Evolutionary conservation across 2,113 vertebrate genomes (phyloP).

Genomic region (Thunnus maccoyii): DNA sequence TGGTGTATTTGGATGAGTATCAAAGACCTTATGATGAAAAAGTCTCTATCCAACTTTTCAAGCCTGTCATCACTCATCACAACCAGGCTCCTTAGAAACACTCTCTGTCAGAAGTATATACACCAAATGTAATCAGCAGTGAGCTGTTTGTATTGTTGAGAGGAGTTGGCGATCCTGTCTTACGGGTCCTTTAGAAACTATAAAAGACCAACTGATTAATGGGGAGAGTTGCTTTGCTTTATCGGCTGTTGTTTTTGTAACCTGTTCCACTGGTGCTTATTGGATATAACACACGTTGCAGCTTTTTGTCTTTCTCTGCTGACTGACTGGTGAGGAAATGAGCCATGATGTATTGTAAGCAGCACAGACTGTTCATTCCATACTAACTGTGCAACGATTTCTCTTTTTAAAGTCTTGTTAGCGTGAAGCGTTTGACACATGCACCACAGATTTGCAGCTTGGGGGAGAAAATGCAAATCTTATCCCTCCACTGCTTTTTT

Average conservation of each 20-base stretch:
- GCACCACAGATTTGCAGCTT: conserved; percentile 21
- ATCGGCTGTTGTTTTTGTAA: conserved; percentile 3
- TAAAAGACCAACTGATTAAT: neutral
- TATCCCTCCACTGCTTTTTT: neutral
- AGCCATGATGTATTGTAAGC: neutral
- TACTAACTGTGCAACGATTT: neutral
- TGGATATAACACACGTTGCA: neutral
- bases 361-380: conserved; percentile 15
- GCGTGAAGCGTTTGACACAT: neutral
- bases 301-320: neutral
- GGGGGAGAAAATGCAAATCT: conserved; percentile 14
- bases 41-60: conserved; percentile 7
- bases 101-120: conserved; percentile 17
- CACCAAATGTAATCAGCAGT: conserved; percentile 12
- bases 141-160: conserved; percentile 32
- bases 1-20: neutral
- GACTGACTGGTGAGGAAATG: conserved; percentile 25
- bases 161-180: conserved; percentile 5
- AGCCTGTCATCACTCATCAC: conserved; percentile 7
- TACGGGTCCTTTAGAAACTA: neutral
- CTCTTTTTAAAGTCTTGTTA: neutral
- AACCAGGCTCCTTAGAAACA: neutral
- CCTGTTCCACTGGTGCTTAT: conserved; percentile 29
- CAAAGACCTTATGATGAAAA: neutral
- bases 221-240: neutral